Evolutionary conservation across 1,140 invertebrate genomes (phyloP).

Genomic region (Caerostris darwini): DNA sequence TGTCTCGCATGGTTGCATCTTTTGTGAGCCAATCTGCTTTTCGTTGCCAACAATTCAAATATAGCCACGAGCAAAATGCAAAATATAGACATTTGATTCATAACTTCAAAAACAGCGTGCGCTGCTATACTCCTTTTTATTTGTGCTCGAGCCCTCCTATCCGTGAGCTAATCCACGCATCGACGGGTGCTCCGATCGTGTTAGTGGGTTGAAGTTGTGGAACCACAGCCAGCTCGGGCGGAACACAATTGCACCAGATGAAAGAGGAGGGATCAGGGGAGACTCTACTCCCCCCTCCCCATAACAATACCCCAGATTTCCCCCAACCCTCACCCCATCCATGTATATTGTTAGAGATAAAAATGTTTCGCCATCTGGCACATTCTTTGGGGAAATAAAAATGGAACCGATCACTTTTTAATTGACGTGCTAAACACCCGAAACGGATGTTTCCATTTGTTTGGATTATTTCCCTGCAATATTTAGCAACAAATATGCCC

Average conservation of each 20-base stretch:
- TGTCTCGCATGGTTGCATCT: too few species aligned
- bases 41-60: too few species aligned
- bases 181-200: background rate
- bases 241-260: background rate
- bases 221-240: slow-evolving; percentile 1
- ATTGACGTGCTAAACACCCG: slow-evolving; percentile 6
- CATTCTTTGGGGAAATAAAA: background rate
- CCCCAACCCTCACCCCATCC: background rate
- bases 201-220: slow-evolving; percentile 27
- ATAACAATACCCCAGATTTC: background rate
- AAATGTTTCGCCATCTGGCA: slow-evolving; percentile 8
- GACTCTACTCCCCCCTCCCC: background rate
- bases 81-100: too few species aligned
- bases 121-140: background rate
- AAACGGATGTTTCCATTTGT: background rate
- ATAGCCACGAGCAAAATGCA: too few species aligned
- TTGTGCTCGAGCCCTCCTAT: background rate
- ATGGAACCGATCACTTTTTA: background rate
- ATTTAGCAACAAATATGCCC: background rate
- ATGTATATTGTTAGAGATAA: background rate
- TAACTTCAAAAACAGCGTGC: background rate
- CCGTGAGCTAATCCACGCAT: background rate
- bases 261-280: background rate
- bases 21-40: too few species aligned
- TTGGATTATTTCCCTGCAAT: background rate